Base-by-base conservation (phyloP, 2,113 vertebrate species). In the Ivindomyrus marchei region DNA sequence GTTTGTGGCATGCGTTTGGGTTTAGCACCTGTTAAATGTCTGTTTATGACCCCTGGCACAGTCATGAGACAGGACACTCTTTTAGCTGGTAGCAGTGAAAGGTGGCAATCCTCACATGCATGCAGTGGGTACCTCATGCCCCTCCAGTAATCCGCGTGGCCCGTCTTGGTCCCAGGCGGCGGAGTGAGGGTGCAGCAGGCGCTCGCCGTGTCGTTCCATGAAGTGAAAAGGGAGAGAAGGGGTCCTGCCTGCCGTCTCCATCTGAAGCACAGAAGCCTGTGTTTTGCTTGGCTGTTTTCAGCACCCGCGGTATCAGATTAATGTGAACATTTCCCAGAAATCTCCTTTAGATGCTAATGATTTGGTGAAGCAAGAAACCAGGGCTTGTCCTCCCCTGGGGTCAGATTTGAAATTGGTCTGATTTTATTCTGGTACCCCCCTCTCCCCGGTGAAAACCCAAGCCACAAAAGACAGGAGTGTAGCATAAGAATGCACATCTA, bases 241-340 rank as follows among this genome's bases (percentile, higher is more conserved):
- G 88, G 84, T 92, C 87, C 87, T 87, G 80, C 90, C 77, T 85
- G 58, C 89, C 42, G 56, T 46, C 52, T 91, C 74, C 17, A 11
- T 87, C 89, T 88, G 89, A 91, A 90, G 88, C 88, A 46, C 36
- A 21, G 27, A 46, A 53, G 85, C 36, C 86, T 80, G 27, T 88
- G 74, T 90, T 90, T 88, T 90, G 88, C 45, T 90, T 91, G 90
- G 91, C 91, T 45, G 83, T 91, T 91, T 80, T 92, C 89, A 90
- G 88, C 85, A 85, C 92, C 90, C 90, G 84, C 90, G 70, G 92
- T 91, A 91, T 93, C 90, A 80, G 88, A 90, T 93, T 92, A 91
- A 89, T 84, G 31, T 56, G 88, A 92, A 91, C 86, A 85, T 89
- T 93, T 92, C 91, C 91, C 91, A 92, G 91, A 93, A 92, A 90